These are phyloP conservation scores for Ornithorhynchus anatinus DNA, from an alignment of 2,113 vertebrate species.

Conservation along the genomic window DNA sequence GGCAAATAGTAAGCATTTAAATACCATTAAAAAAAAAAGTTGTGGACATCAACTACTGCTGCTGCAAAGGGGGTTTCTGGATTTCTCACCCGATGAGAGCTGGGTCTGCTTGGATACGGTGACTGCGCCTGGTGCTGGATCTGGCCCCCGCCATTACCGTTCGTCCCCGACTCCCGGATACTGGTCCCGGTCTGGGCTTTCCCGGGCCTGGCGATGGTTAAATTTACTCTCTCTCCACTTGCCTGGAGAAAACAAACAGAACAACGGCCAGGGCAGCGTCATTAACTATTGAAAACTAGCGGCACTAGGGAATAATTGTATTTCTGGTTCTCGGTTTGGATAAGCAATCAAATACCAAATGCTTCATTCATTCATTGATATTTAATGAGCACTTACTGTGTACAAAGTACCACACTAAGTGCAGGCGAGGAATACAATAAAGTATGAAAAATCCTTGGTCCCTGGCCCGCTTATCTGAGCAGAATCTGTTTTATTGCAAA, in stretches of 20 bases:
- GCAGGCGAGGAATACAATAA: no score
- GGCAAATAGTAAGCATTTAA: no score
- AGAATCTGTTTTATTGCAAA: no score
- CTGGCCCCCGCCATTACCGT: no score
- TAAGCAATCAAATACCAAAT: no score
- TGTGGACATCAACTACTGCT: neutral
- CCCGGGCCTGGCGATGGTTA: slow-evolving; percentile 84
- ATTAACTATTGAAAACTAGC: neutral
- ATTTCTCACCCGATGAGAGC: slow-evolving; percentile 79
- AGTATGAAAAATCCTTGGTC: no score
- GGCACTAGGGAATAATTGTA: neutral
- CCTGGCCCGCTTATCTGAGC: no score
- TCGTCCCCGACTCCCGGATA: slow-evolving; percentile 81
- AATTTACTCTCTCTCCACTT: slow-evolving; percentile 92
- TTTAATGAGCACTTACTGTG: no score
- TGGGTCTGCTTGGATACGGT: slow-evolving; percentile 69
- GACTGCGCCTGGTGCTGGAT: slow-evolving; percentile 77
- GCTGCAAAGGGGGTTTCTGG: neutral
- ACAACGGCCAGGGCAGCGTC: neutral
- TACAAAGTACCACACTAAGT: no score
- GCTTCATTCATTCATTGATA: no score
- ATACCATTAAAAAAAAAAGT: no score
- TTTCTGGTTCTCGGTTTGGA: neutral
- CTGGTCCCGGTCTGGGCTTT: slow-evolving; percentile 82
- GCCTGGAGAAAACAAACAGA: slow-evolving; percentile 73